Evolutionary conservation across 2,888 invertebrate species (phyloP).

Genomic region (Euzophera pinguis): DNA sequence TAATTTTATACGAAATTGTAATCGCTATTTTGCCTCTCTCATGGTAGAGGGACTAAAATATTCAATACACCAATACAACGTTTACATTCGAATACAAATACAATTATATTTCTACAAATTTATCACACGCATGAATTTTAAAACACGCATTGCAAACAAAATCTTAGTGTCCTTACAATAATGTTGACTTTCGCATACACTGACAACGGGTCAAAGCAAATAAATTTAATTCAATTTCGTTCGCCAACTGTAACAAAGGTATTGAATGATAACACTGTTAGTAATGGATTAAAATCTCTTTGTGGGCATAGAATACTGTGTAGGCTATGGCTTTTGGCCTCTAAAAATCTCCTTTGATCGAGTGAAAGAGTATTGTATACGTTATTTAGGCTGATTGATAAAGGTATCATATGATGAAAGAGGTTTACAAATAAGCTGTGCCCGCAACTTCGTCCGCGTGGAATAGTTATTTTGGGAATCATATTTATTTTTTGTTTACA

Average conservation of each 20-base stretch:
- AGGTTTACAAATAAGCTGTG: no score
- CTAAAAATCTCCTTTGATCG: neutral
- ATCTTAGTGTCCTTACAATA: neutral
- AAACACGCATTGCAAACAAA: neutral
- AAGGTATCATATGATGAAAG: no score
- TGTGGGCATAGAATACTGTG: conserved; percentile 27
- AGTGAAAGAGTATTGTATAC: neutral
- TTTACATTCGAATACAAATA: neutral
- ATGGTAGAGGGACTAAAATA: no score
- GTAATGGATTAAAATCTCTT: conserved; percentile 44
- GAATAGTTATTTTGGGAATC: no score
- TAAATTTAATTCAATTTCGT: conserved; percentile 32
- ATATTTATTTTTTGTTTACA: no score
- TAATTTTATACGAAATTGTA: no score
- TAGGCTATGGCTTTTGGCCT: conserved; percentile 14
- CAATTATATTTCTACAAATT: neutral
- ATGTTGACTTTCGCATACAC: neutral
- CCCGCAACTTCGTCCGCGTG: no score
- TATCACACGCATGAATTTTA: neutral
- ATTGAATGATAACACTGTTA: conserved; percentile 30
- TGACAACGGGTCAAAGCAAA: conserved; percentile 14
- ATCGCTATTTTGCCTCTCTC: no score
- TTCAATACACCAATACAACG: no score
- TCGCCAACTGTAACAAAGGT: conserved; percentile 3
- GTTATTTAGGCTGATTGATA: no score